These are phyloP conservation scores for Caenorhabditis sp. DNA, from an alignment of 2,888 invertebrate genomes.

Conservation along the genomic window DNA sequence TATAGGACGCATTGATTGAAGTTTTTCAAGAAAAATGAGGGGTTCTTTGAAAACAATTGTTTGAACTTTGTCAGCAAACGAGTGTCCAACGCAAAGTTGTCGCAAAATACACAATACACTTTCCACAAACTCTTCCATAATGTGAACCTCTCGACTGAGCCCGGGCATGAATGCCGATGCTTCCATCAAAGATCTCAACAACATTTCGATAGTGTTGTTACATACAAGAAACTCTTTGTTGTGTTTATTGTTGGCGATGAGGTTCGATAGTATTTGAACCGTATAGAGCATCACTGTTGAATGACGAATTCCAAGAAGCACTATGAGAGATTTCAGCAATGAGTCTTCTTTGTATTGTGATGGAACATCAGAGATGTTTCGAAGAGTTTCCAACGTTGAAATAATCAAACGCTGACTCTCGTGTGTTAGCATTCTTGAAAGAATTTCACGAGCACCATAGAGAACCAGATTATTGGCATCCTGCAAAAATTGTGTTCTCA, in stretches of 20 bases:
- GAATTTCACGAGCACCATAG: constrained; percentile 33
- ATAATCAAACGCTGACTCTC: constrained; percentile 52
- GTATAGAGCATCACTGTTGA: constrained; percentile 39
- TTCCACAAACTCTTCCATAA: constrained; percentile 49
- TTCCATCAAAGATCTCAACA: constrained; percentile 48
- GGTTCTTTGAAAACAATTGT: constrained; percentile 31
- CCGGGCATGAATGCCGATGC: constrained; percentile 22
- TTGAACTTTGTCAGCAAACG: constrained; percentile 47
- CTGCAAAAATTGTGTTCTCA: constrained; percentile 31
- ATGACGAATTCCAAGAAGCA: constrained; percentile 41
- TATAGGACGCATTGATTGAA: constrained; percentile 55
- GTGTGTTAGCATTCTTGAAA: constrained; percentile 37
- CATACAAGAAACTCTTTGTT: constrained; percentile 58
- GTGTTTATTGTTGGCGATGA: constrained; percentile 58
- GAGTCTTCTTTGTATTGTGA: constrained; percentile 29
- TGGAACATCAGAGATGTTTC: constrained; percentile 53
- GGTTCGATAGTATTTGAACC: constrained; percentile 59
- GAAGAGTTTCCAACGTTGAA: constrained; percentile 51
- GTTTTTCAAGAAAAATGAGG: constrained; percentile 44
- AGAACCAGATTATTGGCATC: constrained; percentile 37
- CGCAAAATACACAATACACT: constrained; percentile 51
- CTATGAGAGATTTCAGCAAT: constrained; percentile 34
- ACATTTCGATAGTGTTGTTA: constrained; percentile 39
- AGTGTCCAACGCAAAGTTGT: constrained; percentile 53
- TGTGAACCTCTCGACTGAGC: constrained; percentile 29